Evolutionary conservation across 2,113 vertebrate species (phyloP).

Genomic region (Chaetops frenatus): DNA sequence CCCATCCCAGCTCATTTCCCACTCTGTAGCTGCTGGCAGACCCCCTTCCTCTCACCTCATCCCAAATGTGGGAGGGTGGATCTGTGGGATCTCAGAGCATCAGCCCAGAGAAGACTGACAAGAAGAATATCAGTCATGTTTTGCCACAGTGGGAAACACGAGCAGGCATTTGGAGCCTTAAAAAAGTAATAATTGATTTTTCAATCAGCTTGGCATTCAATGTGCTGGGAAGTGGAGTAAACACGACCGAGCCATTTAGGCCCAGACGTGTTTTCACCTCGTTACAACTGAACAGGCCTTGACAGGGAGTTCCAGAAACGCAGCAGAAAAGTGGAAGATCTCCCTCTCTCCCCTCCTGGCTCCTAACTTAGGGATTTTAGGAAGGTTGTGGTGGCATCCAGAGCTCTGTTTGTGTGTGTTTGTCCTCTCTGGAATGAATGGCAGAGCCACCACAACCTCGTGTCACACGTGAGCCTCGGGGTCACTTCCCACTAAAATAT

Average conservation of each 20-base stretch:
- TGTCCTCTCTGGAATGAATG: neutral
- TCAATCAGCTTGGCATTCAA: constrained; percentile 28
- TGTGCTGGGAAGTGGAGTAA: neutral
- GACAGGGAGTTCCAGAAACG: neutral
- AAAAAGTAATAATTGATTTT: constrained; percentile 45
- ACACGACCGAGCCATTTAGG: neutral
- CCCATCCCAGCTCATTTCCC: neutral
- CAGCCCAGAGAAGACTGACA: neutral
- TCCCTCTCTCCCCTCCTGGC: neutral
- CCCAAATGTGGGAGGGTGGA: neutral
- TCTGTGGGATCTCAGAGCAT: neutral
- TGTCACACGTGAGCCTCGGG: accelerated
- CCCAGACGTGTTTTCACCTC: neutral
- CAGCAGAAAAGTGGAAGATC: neutral
- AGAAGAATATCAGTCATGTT: neutral
- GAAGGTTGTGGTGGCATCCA: neutral
- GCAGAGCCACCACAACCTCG: neutral
- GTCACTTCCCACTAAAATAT: neutral
- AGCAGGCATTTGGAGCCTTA: neutral
- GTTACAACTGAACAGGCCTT: neutral
- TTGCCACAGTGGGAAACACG: neutral
- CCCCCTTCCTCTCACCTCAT: neutral
- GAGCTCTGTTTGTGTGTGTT: neutral
- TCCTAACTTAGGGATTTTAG: accelerated
- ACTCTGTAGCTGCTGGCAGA: neutral